Evolutionary conservation across 2,888 invertebrate genomes (phyloP), one percentile per base, ranked within the genome.

Genomic region (Isotomurus palustris): DNA sequence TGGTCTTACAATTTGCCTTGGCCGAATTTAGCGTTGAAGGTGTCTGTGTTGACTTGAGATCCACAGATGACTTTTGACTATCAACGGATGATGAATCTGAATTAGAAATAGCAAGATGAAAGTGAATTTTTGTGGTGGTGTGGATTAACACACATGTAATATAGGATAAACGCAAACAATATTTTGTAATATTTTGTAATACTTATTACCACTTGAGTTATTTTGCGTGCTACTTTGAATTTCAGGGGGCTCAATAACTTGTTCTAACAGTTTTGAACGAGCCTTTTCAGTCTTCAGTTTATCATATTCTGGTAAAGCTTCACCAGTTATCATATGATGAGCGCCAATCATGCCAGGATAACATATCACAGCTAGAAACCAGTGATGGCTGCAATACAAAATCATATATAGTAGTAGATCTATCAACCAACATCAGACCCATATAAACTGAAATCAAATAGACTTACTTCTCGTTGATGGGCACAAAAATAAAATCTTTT

Each of bases 361-460:
- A 75, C 96, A 97, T 55, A 99, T 89, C 48, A 97, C 91, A 2
- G 94, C 95, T 70, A 99, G 82, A 78, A 92, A 96, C 97, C 97
- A 97, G 79, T 97, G 97, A 44, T 88, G 79, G 69, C 83, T 83
- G 71, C 29, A 57, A 14, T 29, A 25, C 29, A 36, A 40, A n/a
- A 48, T 29, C 22, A 28, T 36, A 29, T 25, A 21, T 28, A 14
- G 25, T 8, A 27, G 29, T 32, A 50, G 21, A 8, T 36, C 17
- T 50, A 24, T 8, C 21, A 19, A 29, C 5, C 5, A 14, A 29
- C 14, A 3, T 43, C 25, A 4, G 6, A 27, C 10, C 5, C 10
- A 43, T 41, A 10, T 41, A 19, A 25, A 25, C n/a, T 21, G n/a
- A n/a, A n/a, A n/a, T n/a, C n/a, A n/a, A n/a, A n/a, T n/a, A 14